Evolutionary conservation across 2,113 vertebrate species (phyloP).

Genomic region (Vanacampus margaritifer): DNA sequence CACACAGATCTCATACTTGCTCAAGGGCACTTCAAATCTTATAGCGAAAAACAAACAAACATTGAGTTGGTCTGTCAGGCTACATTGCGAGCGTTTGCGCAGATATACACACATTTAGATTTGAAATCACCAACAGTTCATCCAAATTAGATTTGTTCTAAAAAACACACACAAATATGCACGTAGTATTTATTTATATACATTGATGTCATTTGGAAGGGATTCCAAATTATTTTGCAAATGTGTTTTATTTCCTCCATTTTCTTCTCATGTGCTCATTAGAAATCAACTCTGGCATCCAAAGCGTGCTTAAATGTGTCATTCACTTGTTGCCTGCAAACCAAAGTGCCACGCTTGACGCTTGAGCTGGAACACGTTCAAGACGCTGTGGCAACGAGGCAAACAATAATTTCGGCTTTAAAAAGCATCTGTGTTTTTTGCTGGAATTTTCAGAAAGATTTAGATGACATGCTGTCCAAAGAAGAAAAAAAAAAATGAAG

Average conservation of each 20-base stretch:
- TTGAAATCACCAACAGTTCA: neutral
- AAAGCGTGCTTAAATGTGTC: neutral
- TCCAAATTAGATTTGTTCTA: neutral
- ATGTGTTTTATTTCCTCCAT: neutral
- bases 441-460: slow-evolving; percentile 3
- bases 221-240: neutral
- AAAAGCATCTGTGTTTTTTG: neutral
- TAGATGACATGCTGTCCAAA: slow-evolving; percentile 1
- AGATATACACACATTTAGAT: no score
- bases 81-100: no score
- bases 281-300: neutral
- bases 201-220: neutral
- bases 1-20: neutral
- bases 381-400: neutral
- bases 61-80: neutral
- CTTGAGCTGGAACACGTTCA: neutral
- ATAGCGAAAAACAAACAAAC: neutral
- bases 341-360: neutral
- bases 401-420: slow-evolving; percentile 8
- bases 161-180: neutral
- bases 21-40: neutral
- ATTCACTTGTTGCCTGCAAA: slow-evolving; percentile 1
- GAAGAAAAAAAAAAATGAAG: neutral
- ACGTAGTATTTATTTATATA: neutral
- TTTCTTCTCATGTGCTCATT: neutral